Conservation (phyloP, 2,113 vertebrate species). For the Heptranchias perlo region DNA sequence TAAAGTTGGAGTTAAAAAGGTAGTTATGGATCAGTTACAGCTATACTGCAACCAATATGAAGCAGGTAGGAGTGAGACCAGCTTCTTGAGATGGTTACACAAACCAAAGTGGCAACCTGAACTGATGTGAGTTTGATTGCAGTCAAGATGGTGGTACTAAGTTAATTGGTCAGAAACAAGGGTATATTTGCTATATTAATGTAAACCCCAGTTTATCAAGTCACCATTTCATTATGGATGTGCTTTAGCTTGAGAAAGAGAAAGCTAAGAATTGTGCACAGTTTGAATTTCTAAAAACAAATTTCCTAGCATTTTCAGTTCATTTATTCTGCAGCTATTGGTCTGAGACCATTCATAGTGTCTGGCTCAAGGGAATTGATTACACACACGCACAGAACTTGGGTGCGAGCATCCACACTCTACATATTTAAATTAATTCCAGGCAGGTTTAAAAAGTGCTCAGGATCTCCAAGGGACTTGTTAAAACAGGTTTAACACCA, state of each 20-base stretch:
- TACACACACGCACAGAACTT: neutral
- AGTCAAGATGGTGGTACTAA: neutral
- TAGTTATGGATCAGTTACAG: too few relatives aligned
- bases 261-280: neutral
- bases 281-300: neutral
- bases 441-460: neutral
- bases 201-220: neutral
- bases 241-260: neutral
- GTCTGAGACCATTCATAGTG: neutral
- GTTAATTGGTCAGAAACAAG: neutral
- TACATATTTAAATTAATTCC: neutral
- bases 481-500: neutral
- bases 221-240: neutral
- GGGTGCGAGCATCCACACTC: neutral
- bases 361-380: neutral
- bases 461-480: neutral
- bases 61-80: too few relatives aligned
- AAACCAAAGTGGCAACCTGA: neutral
- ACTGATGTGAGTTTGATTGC: neutral
- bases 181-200: neutral
- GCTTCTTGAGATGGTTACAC: too few relatives aligned
- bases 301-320: neutral
- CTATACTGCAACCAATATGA: too few relatives aligned
- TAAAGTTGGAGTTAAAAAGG: too few relatives aligned
- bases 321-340: neutral